Evolutionary conservation across 2,888 invertebrate genomes (phyloP).

Genomic region (Cactoblastis cactorum): DNA sequence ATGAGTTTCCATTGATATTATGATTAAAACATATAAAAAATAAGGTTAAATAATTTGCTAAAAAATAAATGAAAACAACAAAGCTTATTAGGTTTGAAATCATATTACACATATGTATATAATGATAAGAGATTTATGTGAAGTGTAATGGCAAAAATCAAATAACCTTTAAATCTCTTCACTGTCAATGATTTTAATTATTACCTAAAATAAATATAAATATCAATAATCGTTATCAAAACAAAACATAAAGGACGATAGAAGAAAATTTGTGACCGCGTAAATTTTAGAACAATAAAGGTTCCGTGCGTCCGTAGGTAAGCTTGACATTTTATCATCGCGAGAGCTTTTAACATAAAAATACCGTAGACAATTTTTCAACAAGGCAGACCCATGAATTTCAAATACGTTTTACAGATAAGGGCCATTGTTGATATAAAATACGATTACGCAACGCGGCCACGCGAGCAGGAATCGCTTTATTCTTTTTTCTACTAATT

Average conservation of each 20-base stretch:
- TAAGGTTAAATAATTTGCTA: no score
- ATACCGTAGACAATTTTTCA: constrained; percentile 66
- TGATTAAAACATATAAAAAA: no score
- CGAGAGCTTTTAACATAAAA: constrained; percentile 60
- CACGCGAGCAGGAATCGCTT: constrained; percentile 57
- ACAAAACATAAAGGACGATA: constrained; percentile 12
- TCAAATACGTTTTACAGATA: constrained; percentile 72
- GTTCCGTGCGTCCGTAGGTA: constrained; percentile 40
- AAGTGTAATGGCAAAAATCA: no score
- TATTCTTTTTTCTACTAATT: not conserved
- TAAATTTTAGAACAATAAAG: constrained; percentile 39
- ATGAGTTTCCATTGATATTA: no score
- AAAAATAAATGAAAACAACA: no score
- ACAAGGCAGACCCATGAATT: constrained; percentile 65
- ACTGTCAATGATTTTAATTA: no score
- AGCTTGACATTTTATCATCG: constrained; percentile 52
- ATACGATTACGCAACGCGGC: constrained; percentile 68
- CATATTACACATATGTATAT: no score
- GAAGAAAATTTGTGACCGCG: constrained; percentile 32
- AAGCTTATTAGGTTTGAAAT: no score
- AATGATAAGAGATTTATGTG: no score
- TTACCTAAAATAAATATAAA: no score
- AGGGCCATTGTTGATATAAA: constrained; percentile 72
- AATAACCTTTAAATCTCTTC: no score
- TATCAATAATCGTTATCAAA: not conserved